Evolutionary conservation across 2,797 vertebrate species (phyloP).

Genomic region (Menidia menidia): DNA sequence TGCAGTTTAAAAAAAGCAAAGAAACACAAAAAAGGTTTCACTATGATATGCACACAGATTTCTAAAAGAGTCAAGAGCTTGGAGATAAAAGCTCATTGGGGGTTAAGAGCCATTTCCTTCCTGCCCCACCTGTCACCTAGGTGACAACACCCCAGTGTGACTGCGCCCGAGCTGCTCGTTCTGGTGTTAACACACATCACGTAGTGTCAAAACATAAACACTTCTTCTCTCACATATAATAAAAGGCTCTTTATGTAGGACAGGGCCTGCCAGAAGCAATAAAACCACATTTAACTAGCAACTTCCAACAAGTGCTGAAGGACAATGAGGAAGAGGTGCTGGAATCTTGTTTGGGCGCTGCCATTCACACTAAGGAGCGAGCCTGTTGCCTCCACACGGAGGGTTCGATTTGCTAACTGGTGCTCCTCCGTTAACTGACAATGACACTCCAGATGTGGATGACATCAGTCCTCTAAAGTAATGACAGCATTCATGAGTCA

Average conservation of each 20-base stretch:
- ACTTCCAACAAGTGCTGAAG: conserved; percentile 55
- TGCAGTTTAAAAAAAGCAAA: background rate
- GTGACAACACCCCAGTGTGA: conserved; percentile 52
- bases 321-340: conserved; percentile 62
- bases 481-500: background rate
- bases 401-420: conserved; percentile 39
- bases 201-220: conserved; percentile 60
- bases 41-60: conserved; percentile 8
- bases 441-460: conserved; percentile 3
- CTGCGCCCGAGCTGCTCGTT: conserved; percentile 44
- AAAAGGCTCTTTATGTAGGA: conserved; percentile 49
- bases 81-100: conserved; percentile 21
- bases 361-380: conserved; percentile 17
- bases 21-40: background rate
- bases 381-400: conserved; percentile 45
- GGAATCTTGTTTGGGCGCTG: conserved; percentile 47
- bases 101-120: conserved; percentile 58
- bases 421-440: conserved; percentile 2
- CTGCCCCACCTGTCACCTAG: conserved; percentile 53
- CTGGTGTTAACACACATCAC: conserved; percentile 59
- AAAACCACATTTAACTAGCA: conserved; percentile 45
- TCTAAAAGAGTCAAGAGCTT: conserved; percentile 8
- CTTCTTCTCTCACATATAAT: conserved; percentile 62
- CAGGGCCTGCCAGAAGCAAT: conserved; percentile 39
- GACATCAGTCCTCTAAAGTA: conserved; percentile 1